These are phyloP conservation scores for Kobus ellipsiprymnus DNA, from an alignment of 2,113 vertebrate genomes.

Conservation along the genomic window DNA sequence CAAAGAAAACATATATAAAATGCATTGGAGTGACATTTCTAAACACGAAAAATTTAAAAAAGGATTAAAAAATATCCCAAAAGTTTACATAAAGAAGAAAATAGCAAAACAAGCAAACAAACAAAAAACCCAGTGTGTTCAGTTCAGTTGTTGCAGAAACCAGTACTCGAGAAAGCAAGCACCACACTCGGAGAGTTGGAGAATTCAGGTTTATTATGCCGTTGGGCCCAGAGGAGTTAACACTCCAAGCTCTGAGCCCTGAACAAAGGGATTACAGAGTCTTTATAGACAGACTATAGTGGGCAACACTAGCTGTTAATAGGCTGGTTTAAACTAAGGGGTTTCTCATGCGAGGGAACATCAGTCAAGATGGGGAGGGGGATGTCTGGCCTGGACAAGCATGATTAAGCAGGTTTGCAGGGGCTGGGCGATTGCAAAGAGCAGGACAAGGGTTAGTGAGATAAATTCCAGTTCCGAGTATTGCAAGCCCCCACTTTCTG, in stretches of 20 bases:
- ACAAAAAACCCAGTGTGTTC: not conserved
- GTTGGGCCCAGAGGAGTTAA: not conserved
- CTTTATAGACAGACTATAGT: not conserved
- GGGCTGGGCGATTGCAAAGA: not conserved
- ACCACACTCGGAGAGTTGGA: not conserved
- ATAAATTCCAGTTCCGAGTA: not conserved
- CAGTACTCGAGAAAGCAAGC: not conserved
- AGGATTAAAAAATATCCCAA: not conserved
- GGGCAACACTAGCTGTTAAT: not conserved
- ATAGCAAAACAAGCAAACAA: not conserved
- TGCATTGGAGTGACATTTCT: not conserved
- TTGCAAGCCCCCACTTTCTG: not conserved
- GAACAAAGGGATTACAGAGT: not conserved
- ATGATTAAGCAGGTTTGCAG: not conserved
- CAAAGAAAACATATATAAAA: not conserved
- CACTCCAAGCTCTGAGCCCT: not conserved
- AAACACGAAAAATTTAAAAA: not conserved
- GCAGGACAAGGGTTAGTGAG: not conserved
- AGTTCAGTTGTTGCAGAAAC: not conserved
- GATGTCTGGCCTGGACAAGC: not conserved
- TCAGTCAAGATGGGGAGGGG: not conserved
- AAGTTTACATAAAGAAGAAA: not conserved
- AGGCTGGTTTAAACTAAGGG: not conserved
- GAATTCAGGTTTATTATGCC: not conserved
- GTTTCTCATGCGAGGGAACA: not conserved